A percentile compares a stretch with the other conserved stretches of the same genome.
These are phyloP conservation scores for Ochotona curzoniae DNA, from an alignment of 2,113 vertebrate species.

Conservation along the genomic window DNA sequence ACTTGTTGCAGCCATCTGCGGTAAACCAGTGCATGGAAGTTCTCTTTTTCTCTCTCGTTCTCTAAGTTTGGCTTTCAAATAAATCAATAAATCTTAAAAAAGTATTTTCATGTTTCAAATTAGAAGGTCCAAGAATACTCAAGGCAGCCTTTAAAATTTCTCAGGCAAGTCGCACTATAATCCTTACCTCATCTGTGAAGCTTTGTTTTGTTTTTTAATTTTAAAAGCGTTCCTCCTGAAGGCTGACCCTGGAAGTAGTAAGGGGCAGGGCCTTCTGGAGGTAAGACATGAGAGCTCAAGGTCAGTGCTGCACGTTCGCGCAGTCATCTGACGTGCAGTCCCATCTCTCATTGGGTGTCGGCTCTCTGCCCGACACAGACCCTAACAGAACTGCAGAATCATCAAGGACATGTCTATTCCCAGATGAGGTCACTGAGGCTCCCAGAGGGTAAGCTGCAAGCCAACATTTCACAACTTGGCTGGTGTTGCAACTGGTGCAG, in stretches of 20 bases:
- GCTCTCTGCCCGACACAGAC: background rate
- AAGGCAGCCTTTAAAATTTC: background rate
- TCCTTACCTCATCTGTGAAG: background rate
- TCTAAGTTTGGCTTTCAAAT: no score
- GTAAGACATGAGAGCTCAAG: accelerated
- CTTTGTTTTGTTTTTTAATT: background rate
- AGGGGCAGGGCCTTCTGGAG: background rate
- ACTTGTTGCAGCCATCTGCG: no score
- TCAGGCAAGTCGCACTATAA: background rate
- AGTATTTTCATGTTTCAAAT: background rate
- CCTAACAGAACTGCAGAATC: background rate
- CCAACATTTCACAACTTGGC: background rate
- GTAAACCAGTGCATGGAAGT: no score
- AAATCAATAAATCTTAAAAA: background rate
- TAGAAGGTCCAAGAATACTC: background rate
- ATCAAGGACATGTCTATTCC: background rate
- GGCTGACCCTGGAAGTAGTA: background rate
- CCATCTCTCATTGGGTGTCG: no score
- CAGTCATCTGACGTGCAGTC: no score
- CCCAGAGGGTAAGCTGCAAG: accelerated
- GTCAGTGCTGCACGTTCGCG: background rate
- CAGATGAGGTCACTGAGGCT: background rate
- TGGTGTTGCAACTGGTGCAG: background rate
- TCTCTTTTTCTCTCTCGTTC: no score
- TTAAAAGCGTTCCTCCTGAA: background rate